Evolutionary conservation across 2,797 vertebrate genomes (phyloP).

Genomic region (Hydrocynus forskahlii): DNA sequence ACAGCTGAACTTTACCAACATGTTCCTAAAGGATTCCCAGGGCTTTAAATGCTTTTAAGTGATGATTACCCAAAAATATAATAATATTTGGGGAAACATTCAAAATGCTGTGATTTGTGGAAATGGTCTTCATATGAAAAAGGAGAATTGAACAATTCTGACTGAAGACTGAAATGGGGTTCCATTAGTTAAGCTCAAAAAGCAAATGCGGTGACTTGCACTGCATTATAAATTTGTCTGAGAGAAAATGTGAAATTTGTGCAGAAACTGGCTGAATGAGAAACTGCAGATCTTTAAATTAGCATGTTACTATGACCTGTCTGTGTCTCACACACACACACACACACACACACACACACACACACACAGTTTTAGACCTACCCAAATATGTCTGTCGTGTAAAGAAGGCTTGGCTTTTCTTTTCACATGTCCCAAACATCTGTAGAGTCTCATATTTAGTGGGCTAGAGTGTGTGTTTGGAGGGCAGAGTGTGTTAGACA

Average conservation of each 20-base stretch:
- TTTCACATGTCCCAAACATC: slow-evolving; percentile 45
- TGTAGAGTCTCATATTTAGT: slow-evolving; percentile 28
- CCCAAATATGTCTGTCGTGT: slow-evolving; percentile 21
- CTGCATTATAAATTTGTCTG: neutral
- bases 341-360: slow-evolving; percentile 21
- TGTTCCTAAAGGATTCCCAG: slow-evolving; percentile 89
- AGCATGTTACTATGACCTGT: slow-evolving; percentile 36
- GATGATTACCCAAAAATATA: slow-evolving; percentile 90
- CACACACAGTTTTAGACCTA: slow-evolving; percentile 26
- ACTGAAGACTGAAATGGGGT: neutral
- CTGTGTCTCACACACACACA: neutral
- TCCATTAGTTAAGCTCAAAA: slow-evolving; percentile 1
- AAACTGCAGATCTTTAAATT: slow-evolving; percentile 34
- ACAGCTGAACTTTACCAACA: slow-evolving; percentile 79
- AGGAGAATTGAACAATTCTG: neutral
- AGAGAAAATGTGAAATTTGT: slow-evolving; percentile 30
- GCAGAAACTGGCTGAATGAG: slow-evolving; percentile 1
- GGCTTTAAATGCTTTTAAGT: slow-evolving; percentile 90
- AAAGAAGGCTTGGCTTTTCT: slow-evolving; percentile 40
- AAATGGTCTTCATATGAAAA: slow-evolving; percentile 32
- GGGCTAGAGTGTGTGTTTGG: slow-evolving; percentile 1
- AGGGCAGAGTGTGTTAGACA: slow-evolving; percentile 23
- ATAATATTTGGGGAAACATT: slow-evolving; percentile 47
- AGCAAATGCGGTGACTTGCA: neutral
- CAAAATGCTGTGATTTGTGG: slow-evolving; percentile 2